Base-by-base conservation (phyloP, 2,113 vertebrate species). In the Serilophus lunatus region DNA sequence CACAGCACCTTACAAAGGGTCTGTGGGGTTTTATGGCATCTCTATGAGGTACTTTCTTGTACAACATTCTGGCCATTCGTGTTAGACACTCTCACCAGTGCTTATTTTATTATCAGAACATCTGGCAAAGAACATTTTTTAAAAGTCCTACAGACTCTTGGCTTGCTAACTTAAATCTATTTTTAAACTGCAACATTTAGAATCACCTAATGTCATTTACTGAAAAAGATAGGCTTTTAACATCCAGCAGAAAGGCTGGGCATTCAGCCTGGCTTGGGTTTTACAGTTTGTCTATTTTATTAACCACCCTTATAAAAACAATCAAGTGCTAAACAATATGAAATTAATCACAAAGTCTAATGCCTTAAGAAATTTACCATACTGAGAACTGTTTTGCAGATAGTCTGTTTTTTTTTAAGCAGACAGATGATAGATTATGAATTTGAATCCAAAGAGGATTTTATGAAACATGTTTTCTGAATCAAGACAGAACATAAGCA, bases 261-360 rank as follows among this genome's bases (percentile, higher is more conserved):
- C 19, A 0, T 71, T 85, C 56, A 40, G 77, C 51, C 69, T 92
- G 57, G 17, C 77, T 56, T 71, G 47, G 35, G 5, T 90, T 92
- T 94, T 92, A 72, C 80, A 92, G 88, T 95, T 95, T 86, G 72
- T 88, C 72, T 87, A 86, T 88, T 96, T 93, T 93, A 83, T 88
- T 81, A 93, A 95, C 83, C 83, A 71, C 64, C n/a, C 80, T 95
- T 92, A 81, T 23, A 93, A 92, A 96, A 97, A 96, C 91, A 95
- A 95, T 51, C 74, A 79, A 89, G 65, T 91, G 74, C 80, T 89
- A 87, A 97, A 91, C 83, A 93, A 82, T 84, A 88, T 91, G 77
- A 93, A 86, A 83, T 93, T 38, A 88, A 93, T 97, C 60, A 78
- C 15, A 60, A 93, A 61, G 53, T 82, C 78, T 89, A 64, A 84